phyloP scores from a whole-genome alignment of 2,797 vertebrate species.

The Lacerta viridis region DNA sequence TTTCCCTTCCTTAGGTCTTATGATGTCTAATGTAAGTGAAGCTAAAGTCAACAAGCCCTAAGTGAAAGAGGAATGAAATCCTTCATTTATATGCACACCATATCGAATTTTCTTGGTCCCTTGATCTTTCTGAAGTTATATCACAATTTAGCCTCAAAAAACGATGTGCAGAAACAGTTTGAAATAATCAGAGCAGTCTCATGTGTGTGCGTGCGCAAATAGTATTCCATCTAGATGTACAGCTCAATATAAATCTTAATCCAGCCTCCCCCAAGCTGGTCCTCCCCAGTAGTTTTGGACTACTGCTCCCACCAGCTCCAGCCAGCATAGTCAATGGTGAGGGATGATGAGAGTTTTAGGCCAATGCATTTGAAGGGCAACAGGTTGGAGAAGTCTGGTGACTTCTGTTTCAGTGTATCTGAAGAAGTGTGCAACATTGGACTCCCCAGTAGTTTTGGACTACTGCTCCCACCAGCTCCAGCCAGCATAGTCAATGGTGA shows the following conservation, averaged over 20 bases:
- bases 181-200: neutral
- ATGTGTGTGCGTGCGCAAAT: accelerated
- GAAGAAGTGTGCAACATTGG: too few species aligned
- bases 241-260: neutral
- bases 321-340: too few species aligned
- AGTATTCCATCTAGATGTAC: accelerated
- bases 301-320: too few species aligned
- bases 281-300: too few species aligned
- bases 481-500: too few species aligned
- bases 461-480: too few species aligned
- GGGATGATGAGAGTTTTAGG: too few species aligned
- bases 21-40: constrained; percentile 4
- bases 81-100: constrained; percentile 29
- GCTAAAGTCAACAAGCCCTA: constrained; percentile 32
- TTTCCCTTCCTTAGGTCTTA: constrained; percentile 51
- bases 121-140: constrained; percentile 5
- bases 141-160: neutral
- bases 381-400: too few species aligned
- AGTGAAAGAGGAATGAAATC: constrained; percentile 33
- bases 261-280: neutral
- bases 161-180: neutral
- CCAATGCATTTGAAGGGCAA: too few species aligned
- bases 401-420: too few species aligned
- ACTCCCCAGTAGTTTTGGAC: too few species aligned
- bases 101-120: constrained; percentile 11